These are phyloP conservation scores for Rhynchophorus ferrugineus DNA, from an alignment of 1,140 invertebrate species.

Conservation along the genomic window DNA sequence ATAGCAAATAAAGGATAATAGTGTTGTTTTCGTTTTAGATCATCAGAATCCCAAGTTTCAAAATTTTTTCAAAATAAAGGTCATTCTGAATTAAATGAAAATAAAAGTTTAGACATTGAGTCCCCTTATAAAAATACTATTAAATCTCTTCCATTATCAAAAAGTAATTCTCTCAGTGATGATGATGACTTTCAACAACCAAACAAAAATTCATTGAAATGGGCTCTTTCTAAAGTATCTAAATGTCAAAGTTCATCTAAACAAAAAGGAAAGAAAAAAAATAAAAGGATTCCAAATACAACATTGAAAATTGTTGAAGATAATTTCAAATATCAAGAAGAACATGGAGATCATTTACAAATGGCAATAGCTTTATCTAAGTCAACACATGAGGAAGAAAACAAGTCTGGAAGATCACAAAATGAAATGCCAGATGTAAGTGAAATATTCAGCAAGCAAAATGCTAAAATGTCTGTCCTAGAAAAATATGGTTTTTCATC, in stretches of 20 bases:
- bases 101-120: too few relatives aligned
- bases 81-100: constrained; percentile 9
- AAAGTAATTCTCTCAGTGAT: too few relatives aligned
- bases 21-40: background rate
- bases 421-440: constrained; percentile 8
- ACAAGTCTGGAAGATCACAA: constrained; percentile 9
- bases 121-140: constrained; percentile 26
- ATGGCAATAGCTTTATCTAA: constrained; percentile 49
- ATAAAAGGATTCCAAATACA: constrained; percentile 8
- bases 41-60: constrained; percentile 2
- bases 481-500: constrained; percentile 36
- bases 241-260: too few relatives aligned
- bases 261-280: constrained; percentile 14
- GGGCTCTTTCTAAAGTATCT: background rate
- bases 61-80: constrained; percentile 8
- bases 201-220: too few relatives aligned
- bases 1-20: background rate
- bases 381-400: constrained; percentile 38
- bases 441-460: constrained; percentile 6
- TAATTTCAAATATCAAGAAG: constrained; percentile 35
- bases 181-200: background rate
- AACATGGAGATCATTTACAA: constrained; percentile 48
- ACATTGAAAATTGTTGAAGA: constrained; percentile 26
- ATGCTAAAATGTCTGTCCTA: constrained; percentile 23
- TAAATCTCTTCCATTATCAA: too few relatives aligned